A percentile compares a stretch with the other conserved stretches of the same genome.
Conservation (phyloP, 2,888 invertebrate species). For the Pimpla rufipes region DNA sequence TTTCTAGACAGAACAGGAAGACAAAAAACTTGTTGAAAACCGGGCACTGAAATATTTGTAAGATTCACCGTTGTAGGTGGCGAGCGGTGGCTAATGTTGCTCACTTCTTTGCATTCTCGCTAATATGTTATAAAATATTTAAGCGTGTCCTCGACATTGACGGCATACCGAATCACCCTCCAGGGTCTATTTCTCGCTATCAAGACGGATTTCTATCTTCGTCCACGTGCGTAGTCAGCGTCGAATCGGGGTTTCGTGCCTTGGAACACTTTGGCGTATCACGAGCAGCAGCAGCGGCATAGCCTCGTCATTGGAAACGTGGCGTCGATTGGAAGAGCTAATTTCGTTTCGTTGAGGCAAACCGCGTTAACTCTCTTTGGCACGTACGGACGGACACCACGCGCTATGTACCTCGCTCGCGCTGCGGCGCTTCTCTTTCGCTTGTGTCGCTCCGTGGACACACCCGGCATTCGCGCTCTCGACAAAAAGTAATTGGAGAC, state of each 20-base stretch:
- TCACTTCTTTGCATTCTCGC: no score
- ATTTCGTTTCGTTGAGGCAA: constrained; percentile 70
- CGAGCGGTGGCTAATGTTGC: no score
- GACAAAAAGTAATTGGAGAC: constrained; percentile 72
- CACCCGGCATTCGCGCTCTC: constrained; percentile 9
- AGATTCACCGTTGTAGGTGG: no score
- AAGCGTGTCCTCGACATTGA: no score
- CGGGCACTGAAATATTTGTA: no score
- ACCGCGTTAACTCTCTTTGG: constrained; percentile 73
- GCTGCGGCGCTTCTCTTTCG: constrained; percentile 45
- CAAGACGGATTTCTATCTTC: no score
- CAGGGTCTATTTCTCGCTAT: background rate
- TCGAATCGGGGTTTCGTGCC: background rate
- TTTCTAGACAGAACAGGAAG: no score
- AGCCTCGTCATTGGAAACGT: constrained; percentile 43
- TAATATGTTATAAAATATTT: no score
- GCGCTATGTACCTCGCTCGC: constrained; percentile 6
- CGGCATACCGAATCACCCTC: background rate
- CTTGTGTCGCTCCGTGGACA: constrained; percentile 53
- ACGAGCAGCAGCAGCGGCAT: constrained; percentile 4
- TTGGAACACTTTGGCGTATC: background rate
- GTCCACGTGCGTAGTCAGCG: no score
- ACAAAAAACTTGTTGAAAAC: no score
- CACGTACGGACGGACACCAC: constrained; percentile 36
- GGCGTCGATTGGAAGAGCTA: constrained; percentile 68